phyloP scores from a whole-genome alignment of 2,888 invertebrate genomes.

The Creontiades dilutus region DNA sequence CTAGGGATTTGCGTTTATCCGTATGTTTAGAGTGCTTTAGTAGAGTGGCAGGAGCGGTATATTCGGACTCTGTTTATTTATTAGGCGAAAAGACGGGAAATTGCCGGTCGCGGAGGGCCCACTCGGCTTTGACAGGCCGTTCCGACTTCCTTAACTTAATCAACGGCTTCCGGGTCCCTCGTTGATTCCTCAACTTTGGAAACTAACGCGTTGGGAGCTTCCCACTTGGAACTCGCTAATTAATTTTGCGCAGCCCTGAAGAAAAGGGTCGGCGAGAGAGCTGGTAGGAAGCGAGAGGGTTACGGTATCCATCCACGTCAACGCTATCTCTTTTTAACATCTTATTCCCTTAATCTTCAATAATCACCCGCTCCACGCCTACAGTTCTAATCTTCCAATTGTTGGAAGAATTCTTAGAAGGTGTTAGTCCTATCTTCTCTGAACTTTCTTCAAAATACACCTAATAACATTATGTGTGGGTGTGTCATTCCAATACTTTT shows the following conservation, averaged over 20 bases:
- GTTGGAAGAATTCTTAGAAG: too few species aligned
- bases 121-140: constrained; percentile 12
- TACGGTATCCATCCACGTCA: neutral
- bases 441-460: too few species aligned
- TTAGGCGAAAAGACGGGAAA: constrained; percentile 4
- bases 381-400: too few species aligned
- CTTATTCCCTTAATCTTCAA: neutral
- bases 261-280: neutral
- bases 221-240: constrained; percentile 32
- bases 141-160: constrained; percentile 20
- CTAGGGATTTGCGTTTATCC: too few species aligned
- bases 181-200: constrained; percentile 20
- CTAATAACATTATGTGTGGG: too few species aligned
- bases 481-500: too few species aligned
- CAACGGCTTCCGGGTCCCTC: neutral
- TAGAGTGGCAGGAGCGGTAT: too few species aligned
- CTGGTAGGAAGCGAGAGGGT: neutral
- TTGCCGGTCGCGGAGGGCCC: neutral
- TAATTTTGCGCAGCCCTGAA: neutral
- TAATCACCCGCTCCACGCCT: too few species aligned
- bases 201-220: constrained; percentile 13
- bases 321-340: neutral
- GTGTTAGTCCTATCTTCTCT: too few species aligned
- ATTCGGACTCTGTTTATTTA: constrained; percentile 1
- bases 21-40: too few species aligned